These are phyloP conservation scores for Platyscapa corneri DNA, from an alignment of 1,140 invertebrate species.

Conservation along the genomic window DNA sequence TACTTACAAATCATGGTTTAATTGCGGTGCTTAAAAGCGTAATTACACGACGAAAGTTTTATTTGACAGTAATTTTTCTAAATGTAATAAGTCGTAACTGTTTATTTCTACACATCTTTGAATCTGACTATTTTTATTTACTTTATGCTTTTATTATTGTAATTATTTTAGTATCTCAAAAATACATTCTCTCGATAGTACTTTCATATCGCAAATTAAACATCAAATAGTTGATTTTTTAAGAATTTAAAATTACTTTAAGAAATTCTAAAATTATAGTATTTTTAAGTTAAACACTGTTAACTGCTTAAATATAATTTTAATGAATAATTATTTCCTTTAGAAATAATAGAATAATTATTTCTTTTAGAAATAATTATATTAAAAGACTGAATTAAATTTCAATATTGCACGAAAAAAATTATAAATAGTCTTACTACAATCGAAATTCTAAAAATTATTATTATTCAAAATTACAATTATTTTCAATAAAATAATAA, in stretches of 20 bases:
- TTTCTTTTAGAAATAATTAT: too few species aligned
- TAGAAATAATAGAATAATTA: too few species aligned
- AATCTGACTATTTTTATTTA: neutral
- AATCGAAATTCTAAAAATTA: neutral
- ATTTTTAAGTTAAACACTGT: neutral
- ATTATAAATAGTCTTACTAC: neutral
- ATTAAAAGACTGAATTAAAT: too few species aligned
- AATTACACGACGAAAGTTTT: constrained; percentile 1
- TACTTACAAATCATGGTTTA: neutral
- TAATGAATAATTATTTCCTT: too few species aligned
- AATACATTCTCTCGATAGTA: neutral
- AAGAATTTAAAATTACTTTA: neutral
- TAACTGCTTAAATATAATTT: too few species aligned
- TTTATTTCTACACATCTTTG: neutral
- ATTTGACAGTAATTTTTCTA: neutral
- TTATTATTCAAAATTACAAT: neutral
- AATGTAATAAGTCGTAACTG: neutral
- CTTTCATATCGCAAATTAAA: neutral
- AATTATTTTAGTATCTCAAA: neutral
- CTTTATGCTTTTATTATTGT: neutral
- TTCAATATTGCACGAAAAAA: neutral
- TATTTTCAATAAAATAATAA: too few species aligned
- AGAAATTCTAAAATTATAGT: neutral
- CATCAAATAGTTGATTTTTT: neutral
- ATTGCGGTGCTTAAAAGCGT: neutral